Percentiles rank a stretch among this genome's conserved stretches.
Evolutionary conservation across 2,888 invertebrate species (phyloP).

Genomic region (Lamellibrachia satsuma): DNA sequence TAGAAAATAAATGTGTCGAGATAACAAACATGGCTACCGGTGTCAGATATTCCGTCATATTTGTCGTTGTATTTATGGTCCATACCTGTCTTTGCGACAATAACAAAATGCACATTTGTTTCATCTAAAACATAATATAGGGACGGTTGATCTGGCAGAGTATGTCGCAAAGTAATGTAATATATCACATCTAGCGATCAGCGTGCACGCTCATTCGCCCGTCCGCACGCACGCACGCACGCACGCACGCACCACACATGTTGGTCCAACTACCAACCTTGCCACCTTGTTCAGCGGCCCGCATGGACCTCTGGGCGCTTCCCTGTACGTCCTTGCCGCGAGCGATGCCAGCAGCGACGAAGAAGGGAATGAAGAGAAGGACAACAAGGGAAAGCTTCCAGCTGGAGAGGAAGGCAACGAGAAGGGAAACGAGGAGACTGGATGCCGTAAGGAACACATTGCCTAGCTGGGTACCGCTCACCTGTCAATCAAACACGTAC

Average conservation of each 20-base stretch:
- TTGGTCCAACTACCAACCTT: conserved; percentile 58
- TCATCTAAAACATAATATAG: no score
- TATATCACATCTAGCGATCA: no score
- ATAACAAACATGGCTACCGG: no score
- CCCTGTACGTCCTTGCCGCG: conserved; percentile 47
- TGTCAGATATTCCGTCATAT: no score
- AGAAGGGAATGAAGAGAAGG: conserved; percentile 69
- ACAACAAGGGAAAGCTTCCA: conserved; percentile 71
- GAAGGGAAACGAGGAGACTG: conserved; percentile 5
- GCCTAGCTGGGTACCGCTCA: conserved; percentile 21
- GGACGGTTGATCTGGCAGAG: no score
- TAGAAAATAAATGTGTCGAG: no score
- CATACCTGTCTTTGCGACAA: no score
- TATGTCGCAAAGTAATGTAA: no score
- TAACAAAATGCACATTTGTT: no score
- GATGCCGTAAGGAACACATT: background rate
- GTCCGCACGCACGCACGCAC: background rate
- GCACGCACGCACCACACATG: no score
- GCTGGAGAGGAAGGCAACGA: conserved; percentile 9
- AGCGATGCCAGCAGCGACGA: conserved; percentile 62
- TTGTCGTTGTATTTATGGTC: no score
- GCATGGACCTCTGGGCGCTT: conserved; percentile 66
- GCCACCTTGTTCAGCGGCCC: conserved; percentile 68
- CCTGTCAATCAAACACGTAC: background rate
- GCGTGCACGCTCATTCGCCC: background rate